phyloP scores from a whole-genome alignment of 2,888 invertebrate species.

The Tipula vernalis region DNA sequence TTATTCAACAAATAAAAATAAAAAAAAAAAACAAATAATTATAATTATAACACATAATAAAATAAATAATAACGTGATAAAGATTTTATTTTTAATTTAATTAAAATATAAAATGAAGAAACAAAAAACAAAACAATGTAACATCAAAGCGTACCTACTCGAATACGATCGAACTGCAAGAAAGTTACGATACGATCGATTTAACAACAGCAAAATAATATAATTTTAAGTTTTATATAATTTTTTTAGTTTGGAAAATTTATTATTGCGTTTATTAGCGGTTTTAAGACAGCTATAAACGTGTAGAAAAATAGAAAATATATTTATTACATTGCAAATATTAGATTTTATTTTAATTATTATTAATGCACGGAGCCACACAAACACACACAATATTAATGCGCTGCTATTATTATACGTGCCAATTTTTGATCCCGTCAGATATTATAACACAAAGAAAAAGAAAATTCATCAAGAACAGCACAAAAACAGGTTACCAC shows the following conservation, averaged over 20 bases:
- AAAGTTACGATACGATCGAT: neutral
- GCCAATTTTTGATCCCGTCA: neutral
- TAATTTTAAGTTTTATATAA: neutral
- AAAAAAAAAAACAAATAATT: neutral
- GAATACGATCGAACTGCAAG: neutral
- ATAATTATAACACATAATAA: neutral
- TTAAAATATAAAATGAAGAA: neutral
- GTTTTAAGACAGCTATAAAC: neutral
- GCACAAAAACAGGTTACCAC: neutral
- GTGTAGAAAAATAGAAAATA: neutral
- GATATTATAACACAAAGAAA: neutral
- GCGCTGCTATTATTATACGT: neutral
- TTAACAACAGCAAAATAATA: neutral
- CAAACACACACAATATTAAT: neutral
- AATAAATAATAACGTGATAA: constrained; percentile 5
- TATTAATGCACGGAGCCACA: neutral
- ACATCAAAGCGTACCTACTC: constrained; percentile 1
- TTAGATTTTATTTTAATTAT: neutral
- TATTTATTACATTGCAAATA: neutral
- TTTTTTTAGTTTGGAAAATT: neutral
- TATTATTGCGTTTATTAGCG: neutral
- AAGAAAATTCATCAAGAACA: neutral
- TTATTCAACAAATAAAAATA: neutral
- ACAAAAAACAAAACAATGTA: neutral
- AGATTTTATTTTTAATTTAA: neutral